A percentile compares a stretch with the other conserved stretches of the same genome.
Evolutionary conservation across 2,888 invertebrate species (phyloP).

Genomic region (Caenorhabditis sulstoni): DNA sequence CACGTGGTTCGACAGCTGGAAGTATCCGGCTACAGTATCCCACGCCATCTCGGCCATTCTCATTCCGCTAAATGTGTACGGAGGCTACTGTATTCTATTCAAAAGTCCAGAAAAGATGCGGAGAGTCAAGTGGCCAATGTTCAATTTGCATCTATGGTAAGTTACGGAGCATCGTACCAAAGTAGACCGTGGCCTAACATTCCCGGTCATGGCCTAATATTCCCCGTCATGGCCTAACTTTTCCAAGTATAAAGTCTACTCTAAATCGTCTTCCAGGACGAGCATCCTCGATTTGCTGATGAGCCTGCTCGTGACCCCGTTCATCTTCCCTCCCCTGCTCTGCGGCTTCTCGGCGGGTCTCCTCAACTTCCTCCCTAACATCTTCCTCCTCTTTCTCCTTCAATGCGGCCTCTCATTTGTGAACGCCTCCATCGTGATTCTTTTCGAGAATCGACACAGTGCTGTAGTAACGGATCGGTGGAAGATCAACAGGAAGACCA

Average conservation of each 20-base stretch:
- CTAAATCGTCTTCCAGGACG: constrained; percentile 2
- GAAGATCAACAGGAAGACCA: neutral
- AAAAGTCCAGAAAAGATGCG: constrained; percentile 24
- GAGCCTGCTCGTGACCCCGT: constrained; percentile 11
- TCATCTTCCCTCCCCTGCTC: neutral
- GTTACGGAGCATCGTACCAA: neutral
- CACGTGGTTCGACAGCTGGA: constrained; percentile 41
- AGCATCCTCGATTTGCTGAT: constrained; percentile 20
- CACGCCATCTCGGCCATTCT: constrained; percentile 24
- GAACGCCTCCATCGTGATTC: neutral
- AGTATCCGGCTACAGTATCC: constrained; percentile 25
- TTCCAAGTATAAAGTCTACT: neutral
- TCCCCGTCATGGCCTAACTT: no score
- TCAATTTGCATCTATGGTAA: constrained; percentile 38
- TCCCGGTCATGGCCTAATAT: no score
- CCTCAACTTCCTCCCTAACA: neutral
- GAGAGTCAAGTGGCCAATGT: constrained; percentile 17
- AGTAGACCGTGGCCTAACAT: neutral
- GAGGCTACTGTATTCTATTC: constrained; percentile 31
- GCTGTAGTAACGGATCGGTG: neutral
- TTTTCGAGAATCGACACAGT: constrained; percentile 27
- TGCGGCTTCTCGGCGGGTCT: constrained; percentile 20
- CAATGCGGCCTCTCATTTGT: constrained; percentile 12
- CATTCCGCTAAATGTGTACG: constrained; percentile 7
- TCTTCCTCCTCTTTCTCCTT: constrained; percentile 6